phyloP scores from a whole-genome alignment of 2,888 invertebrate genomes.

The Drosophila fungiperda region DNA sequence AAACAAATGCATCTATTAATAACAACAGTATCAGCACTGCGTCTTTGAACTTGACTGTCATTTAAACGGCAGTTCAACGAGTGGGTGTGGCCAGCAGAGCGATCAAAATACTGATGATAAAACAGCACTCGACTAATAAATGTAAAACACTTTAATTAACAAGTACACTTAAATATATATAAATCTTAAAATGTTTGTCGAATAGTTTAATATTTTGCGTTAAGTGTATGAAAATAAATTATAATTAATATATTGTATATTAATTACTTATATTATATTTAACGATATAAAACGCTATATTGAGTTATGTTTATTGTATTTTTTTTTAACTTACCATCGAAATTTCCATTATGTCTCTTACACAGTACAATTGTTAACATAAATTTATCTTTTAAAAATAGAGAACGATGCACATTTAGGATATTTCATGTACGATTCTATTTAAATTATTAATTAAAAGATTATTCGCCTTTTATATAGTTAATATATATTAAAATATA shows the following conservation, averaged over 20 bases:
- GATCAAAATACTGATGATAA: neutral
- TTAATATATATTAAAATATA: neutral
- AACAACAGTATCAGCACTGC: neutral
- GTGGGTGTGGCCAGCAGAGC: neutral
- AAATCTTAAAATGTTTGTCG: neutral
- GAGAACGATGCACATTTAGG: neutral
- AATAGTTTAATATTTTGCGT: neutral
- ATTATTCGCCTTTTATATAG: neutral
- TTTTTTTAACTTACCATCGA: too few species aligned
- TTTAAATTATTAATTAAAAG: neutral
- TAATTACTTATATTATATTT: neutral
- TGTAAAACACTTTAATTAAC: neutral
- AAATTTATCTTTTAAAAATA: neutral
- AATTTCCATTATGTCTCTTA: neutral
- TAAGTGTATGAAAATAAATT: too few species aligned
- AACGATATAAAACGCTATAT: neutral
- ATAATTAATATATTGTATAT: neutral
- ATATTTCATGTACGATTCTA: neutral
- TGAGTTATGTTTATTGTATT: neutral
- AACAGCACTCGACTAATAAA: neutral
- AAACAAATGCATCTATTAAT: conserved; percentile 4
- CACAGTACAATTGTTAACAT: neutral
- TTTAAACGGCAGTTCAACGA: neutral
- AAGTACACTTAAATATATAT: neutral
- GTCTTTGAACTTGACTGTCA: conserved; percentile 21